Base-by-base conservation (phyloP, 2,113 vertebrate genomes). In the Chloropsis cyanopogon region DNA sequence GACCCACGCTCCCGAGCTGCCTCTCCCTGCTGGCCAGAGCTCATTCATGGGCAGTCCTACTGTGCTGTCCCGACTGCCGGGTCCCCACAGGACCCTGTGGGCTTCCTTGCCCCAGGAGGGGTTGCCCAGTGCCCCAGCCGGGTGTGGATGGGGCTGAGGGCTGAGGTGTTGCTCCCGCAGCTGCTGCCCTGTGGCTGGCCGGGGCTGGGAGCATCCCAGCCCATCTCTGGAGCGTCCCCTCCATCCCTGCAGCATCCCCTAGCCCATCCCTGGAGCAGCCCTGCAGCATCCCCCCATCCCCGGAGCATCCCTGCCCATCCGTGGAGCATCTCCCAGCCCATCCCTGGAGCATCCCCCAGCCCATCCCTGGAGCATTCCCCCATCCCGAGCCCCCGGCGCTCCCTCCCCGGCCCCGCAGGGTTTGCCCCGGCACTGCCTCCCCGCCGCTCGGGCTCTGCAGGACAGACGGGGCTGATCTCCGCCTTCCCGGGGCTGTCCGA, bases 1-100 rank as follows among this genome's bases (percentile, higher is more conserved):
- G 41, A 2, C 0, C 14, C n/a, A 4, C 0, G 0, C 12, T 29
- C 39, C 13, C 0, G 2, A 35, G 11, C 10, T 54, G 18, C 39
- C 10, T 31, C 29, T 26, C 52, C 41, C 78, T 7, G 44, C 24
- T 4, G 57, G 21, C 35, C n/a, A 20, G 50, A 12, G 29, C 46
- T 11, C 15, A 2, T 26, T 26, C 6, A 4, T 20, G n/a, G 69
- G 7, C 15, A 31, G 26, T 31, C 41, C 50, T 19, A 0, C 15
- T 14, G 19, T 33, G 0, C 0, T 8, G 8, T 11, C 4, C n/a
- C 2, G 8, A 33, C 18, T 14, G 17, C 46, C 19, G 21, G 66
- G 19, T 19, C 28, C 49, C 15, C 12, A 7, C 7, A 3, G 20
- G 68, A 7, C 4, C 0, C 9, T 31, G 6, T 12, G 41, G 81